Percentiles rank a stretch among this genome's conserved stretches.
phyloP scores from a whole-genome alignment of 2,113 vertebrate species.

The Ondatra zibethicus region DNA sequence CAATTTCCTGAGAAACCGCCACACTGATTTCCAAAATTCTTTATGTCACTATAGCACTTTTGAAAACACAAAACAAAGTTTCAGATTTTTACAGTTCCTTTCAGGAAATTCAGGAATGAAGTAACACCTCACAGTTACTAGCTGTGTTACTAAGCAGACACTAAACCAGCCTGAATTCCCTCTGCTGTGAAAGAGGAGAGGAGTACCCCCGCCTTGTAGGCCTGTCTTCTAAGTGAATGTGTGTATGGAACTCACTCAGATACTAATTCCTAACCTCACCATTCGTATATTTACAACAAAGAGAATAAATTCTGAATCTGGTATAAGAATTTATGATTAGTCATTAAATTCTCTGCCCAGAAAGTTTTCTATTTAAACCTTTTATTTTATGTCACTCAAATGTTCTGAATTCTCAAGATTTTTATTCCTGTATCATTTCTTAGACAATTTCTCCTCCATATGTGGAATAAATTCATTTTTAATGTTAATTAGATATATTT shows the following conservation, averaged over 20 bases:
- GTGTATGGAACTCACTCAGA: neutral
- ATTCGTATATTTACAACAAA: neutral
- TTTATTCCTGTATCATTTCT: neutral
- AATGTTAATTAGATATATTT: constrained; percentile 15
- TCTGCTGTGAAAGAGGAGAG: neutral
- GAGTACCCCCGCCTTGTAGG: neutral
- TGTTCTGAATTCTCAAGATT: neutral
- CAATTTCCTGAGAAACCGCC: too few relatives aligned
- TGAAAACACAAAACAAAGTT: neutral
- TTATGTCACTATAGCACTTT: neutral
- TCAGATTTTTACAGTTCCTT: neutral
- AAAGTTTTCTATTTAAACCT: neutral
- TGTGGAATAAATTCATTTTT: neutral
- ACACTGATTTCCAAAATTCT: too few relatives aligned
- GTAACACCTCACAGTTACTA: neutral
- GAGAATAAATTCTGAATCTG: neutral
- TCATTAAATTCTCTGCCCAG: neutral
- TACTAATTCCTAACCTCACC: neutral
- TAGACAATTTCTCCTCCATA: neutral
- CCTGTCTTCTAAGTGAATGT: neutral
- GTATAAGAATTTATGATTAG: neutral
- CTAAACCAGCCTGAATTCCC: neutral
- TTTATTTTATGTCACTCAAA: neutral
- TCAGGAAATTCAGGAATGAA: neutral
- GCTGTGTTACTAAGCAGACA: neutral